Evolutionary conservation across 2,113 vertebrate genomes (phyloP), one percentile per base, ranked within the genome.

Genomic region (Choloepus hoffmanni): DNA sequence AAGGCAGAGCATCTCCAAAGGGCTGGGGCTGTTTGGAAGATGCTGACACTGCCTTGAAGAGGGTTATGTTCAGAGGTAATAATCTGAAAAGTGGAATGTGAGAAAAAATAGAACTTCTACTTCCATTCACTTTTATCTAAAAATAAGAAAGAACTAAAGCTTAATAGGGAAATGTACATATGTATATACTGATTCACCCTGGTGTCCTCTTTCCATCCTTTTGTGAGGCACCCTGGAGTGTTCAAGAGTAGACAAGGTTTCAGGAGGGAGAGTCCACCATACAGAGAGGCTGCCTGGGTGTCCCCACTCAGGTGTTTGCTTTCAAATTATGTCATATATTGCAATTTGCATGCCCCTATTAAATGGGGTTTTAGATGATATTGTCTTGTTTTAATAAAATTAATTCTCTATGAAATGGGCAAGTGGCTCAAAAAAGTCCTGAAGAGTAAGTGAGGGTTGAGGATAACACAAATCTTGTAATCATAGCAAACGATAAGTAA

Each of bases 331-430:
- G 36, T 60, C 43, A 58, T 74, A 26, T 18, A 30, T 72, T 95
- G 45, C 23, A 81, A 43, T 81, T 84, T 90, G 28, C 21, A 36
- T 55, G 14, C 28, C 73, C 7, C 62, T 95, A 53, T 93, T 93
- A 95, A 81, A 30, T 55, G 23, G 53, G 79, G 72, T 95, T 90
- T 90, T 81, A 70, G 92, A 84, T 23, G 26, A 28, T 40, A 40
- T 92, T 70, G 67, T 65, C 28, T 50, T 86, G 6, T 89, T 96
- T 87, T 58, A 90, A 77, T 53, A 85, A 63, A 63, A 33, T 23
- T 30, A 92, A 95, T 87, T 90, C 26, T 26, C 94, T 45, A 58
- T 50, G 73, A 94, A 89, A 89, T 91, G 62, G 13, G 33, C 24
- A 90, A 89, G n/a, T 36, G 85, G 8, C 58, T 96, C 83, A n/a